Evolutionary conservation across 2,888 invertebrate species (phyloP).

Genomic region (Tribolium freemani): DNA sequence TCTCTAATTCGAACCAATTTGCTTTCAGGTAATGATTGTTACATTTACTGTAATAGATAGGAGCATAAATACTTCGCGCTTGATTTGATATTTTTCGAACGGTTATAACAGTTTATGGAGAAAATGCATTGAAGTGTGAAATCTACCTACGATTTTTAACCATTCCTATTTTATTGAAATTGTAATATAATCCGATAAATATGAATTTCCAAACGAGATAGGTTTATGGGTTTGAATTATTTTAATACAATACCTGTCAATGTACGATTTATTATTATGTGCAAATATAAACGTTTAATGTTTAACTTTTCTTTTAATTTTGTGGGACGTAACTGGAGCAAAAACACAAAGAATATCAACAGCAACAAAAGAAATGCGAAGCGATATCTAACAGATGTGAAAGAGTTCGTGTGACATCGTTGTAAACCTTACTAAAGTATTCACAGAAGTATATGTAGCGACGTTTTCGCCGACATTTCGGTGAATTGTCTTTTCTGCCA

Average conservation of each 20-base stretch:
- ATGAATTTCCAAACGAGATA: neutral
- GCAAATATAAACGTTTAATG: neutral
- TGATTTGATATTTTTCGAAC: slow-evolving; percentile 16
- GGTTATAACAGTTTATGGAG: slow-evolving; percentile 10
- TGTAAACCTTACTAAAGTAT: neutral
- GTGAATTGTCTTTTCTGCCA: neutral
- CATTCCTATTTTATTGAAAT: neutral
- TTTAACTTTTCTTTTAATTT: neutral
- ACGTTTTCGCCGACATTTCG: neutral
- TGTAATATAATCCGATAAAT: neutral
- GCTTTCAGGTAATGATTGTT: neutral
- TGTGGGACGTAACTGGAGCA: neutral
- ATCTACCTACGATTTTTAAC: neutral
- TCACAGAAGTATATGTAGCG: neutral
- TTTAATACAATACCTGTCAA: neutral
- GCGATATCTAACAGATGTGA: neutral
- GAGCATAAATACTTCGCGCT: slow-evolving; percentile 10
- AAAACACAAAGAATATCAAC: neutral
- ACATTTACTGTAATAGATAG: neutral
- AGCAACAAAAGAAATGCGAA: neutral
- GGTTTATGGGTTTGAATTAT: neutral
- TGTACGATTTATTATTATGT: neutral
- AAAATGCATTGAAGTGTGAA: slow-evolving; percentile 7
- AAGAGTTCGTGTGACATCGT: neutral
- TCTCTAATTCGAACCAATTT: neutral